Base-by-base conservation (phyloP, 2,113 vertebrate species). In the Oryctolagus cuniculus region DNA sequence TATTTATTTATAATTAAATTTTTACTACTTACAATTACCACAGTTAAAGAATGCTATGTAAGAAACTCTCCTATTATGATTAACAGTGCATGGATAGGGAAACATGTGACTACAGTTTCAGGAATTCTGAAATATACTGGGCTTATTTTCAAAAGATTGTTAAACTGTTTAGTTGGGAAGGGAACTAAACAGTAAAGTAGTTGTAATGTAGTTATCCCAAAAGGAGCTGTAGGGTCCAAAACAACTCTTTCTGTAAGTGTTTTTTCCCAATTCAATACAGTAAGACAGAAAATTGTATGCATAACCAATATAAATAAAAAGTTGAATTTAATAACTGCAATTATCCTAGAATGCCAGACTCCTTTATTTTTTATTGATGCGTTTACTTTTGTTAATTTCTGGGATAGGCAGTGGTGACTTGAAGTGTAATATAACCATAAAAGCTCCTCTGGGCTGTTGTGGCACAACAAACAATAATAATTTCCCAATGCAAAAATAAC, bases 271-370 rank as follows among this genome's bases (percentile, higher is more conserved):
- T 29, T 95, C 10, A 74, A 74, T 81, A 51, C 25, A 87, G 77
- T 70, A 85, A 9, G 51, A 6, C 2, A 85, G 82, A 72, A 63
- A 36, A 70, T n/a, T 61, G 16, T 87, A 63, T 19, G 81, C 55
- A 34, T 66, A 96, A 74, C 8, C 91, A 88, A 87, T 15, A 21
- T 6, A 87, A 84, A 73, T 83, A 24, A 89, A 3, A 81, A 90
- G 66, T 84, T 12, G 74, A 90, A 25, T 92, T 74, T 87, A 95
- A 70, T 63, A 89, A 63, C 3, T 87, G 5, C 1, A 81, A 77
- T 69, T 96, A 67, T 69, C 1, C 61, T 81, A 3, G 15, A 7
- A 58, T 29, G 8, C 58, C 58, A 93, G 95, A 51, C 6, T 10
- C 4, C 1, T 36, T 79, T 81, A 82, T 55, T 89, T 87, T 44